These are phyloP conservation scores for Fringilla coelebs DNA, from an alignment of 2,797 vertebrate species.

Conservation along the genomic window DNA sequence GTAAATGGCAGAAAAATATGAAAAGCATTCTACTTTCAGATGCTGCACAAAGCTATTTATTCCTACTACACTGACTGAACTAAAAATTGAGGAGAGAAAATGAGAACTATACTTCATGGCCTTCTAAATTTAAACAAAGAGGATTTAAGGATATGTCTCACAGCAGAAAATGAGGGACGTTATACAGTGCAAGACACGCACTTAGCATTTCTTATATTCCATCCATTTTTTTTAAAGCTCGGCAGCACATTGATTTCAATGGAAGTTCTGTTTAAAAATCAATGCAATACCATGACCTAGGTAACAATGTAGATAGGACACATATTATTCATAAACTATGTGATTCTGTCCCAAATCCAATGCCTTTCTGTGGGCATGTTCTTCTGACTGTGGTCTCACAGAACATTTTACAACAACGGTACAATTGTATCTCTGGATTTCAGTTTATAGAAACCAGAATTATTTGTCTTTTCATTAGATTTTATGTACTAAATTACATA, in stretches of 20 bases:
- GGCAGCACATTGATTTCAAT: conserved; percentile 45
- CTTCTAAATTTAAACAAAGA: conserved; percentile 67
- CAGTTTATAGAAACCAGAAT: not conserved
- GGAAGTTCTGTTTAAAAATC: conserved; percentile 54
- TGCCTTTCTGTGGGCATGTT: not conserved
- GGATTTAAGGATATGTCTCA: conserved; percentile 41
- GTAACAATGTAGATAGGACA: conserved; percentile 8
- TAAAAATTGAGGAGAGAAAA: conserved; percentile 62
- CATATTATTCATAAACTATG: conserved; percentile 21
- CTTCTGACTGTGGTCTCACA: not conserved
- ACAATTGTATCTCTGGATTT: not conserved
- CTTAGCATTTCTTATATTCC: conserved; percentile 48
- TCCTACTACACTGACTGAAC: conserved; percentile 60
- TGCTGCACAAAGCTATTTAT: conserved; percentile 71
- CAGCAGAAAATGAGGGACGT: conserved; percentile 34
- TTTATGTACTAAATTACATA: not conserved
- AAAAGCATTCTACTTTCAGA: conserved; percentile 68
- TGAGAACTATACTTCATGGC: conserved; percentile 50
- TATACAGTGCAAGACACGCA: conserved; percentile 4
- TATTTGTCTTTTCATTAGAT: not conserved
- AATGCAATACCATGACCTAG: conserved; percentile 25
- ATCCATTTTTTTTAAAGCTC: conserved; percentile 15
- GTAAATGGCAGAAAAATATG: conserved; percentile 67
- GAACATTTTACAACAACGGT: not conserved
- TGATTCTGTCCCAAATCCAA: conserved; percentile 3